Base-by-base conservation (phyloP, 23 tunicate genomes). In the Styela clava region DNA sequence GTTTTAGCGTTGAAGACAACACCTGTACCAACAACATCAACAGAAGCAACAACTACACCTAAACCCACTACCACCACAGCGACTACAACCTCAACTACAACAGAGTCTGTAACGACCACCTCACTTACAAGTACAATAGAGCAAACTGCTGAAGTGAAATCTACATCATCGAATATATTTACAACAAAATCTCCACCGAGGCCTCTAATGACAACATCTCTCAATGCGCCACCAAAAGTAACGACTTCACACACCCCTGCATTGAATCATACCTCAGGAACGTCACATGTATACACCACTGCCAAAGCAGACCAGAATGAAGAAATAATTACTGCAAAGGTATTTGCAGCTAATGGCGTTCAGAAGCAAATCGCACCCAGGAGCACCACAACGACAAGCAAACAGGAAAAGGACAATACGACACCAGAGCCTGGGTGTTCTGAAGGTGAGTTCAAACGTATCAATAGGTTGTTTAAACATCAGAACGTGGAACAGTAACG, bases 61-160 rank as follows among this genome's bases (percentile, higher is more conserved):
- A 7, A 27, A 34, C 34, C 77, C 35, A 71, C 77, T 32, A 71
- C 77, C 77, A 71, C 77, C 32, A 71, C 35, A 21, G 16, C 35
- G 5, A 71, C 77, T 3, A 71, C 77, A 3, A 71, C 34, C 35
- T 28, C 77, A 27, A 71, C 37, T 5, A 33, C 34, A 3, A 33
- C 77, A 18, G 3, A 29, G 27, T 24, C 73, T 16, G 27, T 21
- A 12, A 68, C 73, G 27, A 68, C 28, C n/a, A 68, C 24, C 28
- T 24, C 73, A 16, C 31, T 12, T 12, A 16, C 73, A 24, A 24
- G 16, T 24, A 68, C 73, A 21, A 24, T 21, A 21, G 16, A 16
- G 20, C 9, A 16, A 24, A 12, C 73, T 18, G n/a, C 73, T 24
- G 27, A 16, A 16, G 27, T 21, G 28, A 24, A 16, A 24, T 21